Evolutionary conservation across 2,113 vertebrate genomes (phyloP), one percentile per base, ranked within the genome.

Genomic region (Ammospiza nelsoni): DNA sequence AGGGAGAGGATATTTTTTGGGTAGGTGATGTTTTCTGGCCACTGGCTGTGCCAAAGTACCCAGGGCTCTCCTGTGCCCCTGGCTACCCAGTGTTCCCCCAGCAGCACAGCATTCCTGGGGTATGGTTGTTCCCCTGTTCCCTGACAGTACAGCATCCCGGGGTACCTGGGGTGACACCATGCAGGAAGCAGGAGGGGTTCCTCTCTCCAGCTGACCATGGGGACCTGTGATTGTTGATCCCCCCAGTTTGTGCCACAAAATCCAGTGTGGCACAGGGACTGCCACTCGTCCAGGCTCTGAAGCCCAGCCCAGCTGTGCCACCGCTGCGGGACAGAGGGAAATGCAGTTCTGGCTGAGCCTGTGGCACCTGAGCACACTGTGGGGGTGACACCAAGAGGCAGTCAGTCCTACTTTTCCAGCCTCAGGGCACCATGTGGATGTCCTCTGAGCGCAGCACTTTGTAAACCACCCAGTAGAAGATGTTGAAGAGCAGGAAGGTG

Each of bases 401-500:
- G 84, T 55, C 89, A 91, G 86, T 58, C n/a, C 0, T 4, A 12
- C 69, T 84, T 68, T 33, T 14, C 39, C 9, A 31, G 28, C 49
- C 86, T 98, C 96, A 98, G 80, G 97, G 97, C 93, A 98, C 96
- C 43, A 97, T 91, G 90, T 98, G 99, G 95, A 99, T 98, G 93
- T 99, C 98, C 97, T 99, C 99, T 2, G 98, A 98, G 90, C 96
- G 97, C 95, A 99, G 98, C 90, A 99, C 99, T 98, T 99, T 99
- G 96, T 99, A 99, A 89, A 99, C 94, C 15, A 99, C 88, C 99
- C 99, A 99, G 97, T 99, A 99, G 97, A 99, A 99, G 97, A 99
- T 97, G 91, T 99, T 99, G 97, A 99, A 99, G 90, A 99, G 97
- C 91, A 99, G 98, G 96, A 99, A 99, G 96, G 98, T 98, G 96